Evolutionary conservation across 2,888 invertebrate genomes (phyloP).

Genomic region (Ornithoptera priamus): DNA sequence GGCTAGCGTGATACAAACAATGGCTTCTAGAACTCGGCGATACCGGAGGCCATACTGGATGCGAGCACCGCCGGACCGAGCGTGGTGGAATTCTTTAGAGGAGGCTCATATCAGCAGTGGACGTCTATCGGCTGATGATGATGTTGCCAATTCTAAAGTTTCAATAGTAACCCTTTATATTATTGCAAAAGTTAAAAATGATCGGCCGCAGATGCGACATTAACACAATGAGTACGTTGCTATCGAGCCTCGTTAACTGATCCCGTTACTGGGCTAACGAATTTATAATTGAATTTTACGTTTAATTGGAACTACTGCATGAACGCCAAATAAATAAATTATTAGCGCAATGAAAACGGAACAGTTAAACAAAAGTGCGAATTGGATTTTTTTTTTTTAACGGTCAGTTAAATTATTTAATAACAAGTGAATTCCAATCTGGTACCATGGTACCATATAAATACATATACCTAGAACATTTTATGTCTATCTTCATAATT

Average conservation of each 20-base stretch:
- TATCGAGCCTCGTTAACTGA: slow-evolving; percentile 24
- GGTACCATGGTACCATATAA: too few species aligned
- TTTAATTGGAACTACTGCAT: slow-evolving; percentile 22
- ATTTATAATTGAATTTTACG: slow-evolving; percentile 25
- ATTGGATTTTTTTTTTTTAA: not conserved
- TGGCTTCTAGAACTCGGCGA: too few species aligned
- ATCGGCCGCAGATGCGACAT: slow-evolving; percentile 13
- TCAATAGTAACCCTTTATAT: not conserved
- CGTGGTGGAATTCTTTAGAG: too few species aligned
- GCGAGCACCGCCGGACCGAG: too few species aligned
- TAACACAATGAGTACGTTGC: slow-evolving; percentile 14
- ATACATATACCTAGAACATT: too few species aligned
- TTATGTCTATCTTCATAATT: too few species aligned
- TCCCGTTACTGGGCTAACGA: slow-evolving; percentile 17
- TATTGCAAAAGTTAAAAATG: slow-evolving; percentile 16
- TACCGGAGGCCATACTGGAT: too few species aligned
- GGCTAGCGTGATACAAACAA: too few species aligned
- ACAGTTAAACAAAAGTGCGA: not conserved
- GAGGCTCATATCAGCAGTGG: too few species aligned
- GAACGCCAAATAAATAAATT: slow-evolving; percentile 6
- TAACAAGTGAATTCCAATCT: not conserved
- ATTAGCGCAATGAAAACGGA: not conserved
- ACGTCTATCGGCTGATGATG: too few species aligned
- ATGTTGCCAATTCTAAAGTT: too few species aligned
- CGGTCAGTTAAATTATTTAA: not conserved